Conservation (phyloP, 35 echinoderm and acorn worm genomes). For the Anneissia japonica region DNA sequence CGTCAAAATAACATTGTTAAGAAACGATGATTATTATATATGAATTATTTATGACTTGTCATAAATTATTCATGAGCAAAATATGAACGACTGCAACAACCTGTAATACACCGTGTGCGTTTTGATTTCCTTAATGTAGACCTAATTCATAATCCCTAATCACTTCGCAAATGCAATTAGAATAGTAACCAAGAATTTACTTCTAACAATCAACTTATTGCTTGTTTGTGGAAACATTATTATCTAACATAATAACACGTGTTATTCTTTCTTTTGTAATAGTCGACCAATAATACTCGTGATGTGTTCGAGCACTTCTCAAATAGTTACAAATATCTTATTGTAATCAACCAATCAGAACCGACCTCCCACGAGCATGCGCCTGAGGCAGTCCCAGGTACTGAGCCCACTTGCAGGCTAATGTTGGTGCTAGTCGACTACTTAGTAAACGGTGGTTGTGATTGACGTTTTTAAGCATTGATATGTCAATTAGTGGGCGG, state of each 20-base stretch:
- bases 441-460: not conserved
- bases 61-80: too few relatives aligned
- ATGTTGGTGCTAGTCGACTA: not conserved
- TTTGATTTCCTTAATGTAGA: not conserved
- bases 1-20: too few relatives aligned
- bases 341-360: not conserved
- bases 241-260: not conserved
- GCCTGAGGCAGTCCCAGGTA: not conserved
- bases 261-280: not conserved
- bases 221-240: not conserved
- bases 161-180: not conserved
- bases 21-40: too few relatives aligned
- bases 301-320: not conserved
- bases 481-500: constrained; percentile 1
- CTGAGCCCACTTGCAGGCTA: not conserved
- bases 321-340: not conserved
- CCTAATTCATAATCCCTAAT: not conserved
- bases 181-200: not conserved
- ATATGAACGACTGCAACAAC: too few relatives aligned
- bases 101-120: too few relatives aligned
- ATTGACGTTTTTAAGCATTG: not conserved
- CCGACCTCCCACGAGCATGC: not conserved
- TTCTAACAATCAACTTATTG: not conserved
- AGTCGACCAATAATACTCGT: not conserved
- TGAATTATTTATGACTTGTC: too few relatives aligned